Percentiles rank a stretch among this genome's conserved stretches.
phyloP scores from a whole-genome alignment of 2,888 invertebrate genomes.

The Melipona beecheii region DNA sequence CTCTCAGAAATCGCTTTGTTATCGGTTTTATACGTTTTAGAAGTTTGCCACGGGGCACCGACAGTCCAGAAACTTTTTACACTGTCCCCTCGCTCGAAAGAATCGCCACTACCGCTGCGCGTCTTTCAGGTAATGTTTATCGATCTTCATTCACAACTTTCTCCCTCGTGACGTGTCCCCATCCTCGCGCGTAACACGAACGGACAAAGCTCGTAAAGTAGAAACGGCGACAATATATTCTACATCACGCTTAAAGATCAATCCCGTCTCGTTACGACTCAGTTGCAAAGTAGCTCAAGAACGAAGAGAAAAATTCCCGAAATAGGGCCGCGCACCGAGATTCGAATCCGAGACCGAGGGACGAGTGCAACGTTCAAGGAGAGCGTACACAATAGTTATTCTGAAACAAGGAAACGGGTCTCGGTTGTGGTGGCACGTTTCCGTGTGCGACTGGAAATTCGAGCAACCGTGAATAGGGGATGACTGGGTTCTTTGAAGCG shows the following conservation, averaged over 20 bases:
- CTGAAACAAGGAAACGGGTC: conserved; percentile 35
- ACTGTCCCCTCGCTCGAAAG: neutral
- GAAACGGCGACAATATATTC: neutral
- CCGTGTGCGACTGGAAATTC: conserved; percentile 48
- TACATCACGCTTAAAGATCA: too few relatives aligned
- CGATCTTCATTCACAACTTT: conserved; percentile 48
- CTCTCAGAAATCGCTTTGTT: conserved; percentile 60
- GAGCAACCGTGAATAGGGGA: conserved; percentile 66
- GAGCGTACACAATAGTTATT: conserved; percentile 36
- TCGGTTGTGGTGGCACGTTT: conserved; percentile 1
- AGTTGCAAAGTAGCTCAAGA: too few relatives aligned
- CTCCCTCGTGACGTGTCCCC: neutral
- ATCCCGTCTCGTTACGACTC: too few relatives aligned
- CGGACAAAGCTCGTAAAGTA: neutral
- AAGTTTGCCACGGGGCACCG: conserved; percentile 25
- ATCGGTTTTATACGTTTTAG: conserved; percentile 50
- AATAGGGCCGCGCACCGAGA: conserved; percentile 13
- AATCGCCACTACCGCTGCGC: neutral
- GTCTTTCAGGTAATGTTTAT: conserved; percentile 41
- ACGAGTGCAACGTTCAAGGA: conserved; percentile 36
- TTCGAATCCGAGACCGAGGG: conserved; percentile 21
- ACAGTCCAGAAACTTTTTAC: conserved; percentile 53
- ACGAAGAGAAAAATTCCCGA: too few relatives aligned
- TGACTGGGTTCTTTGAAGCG: conserved; percentile 65
- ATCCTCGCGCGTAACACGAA: neutral